Conservation (phyloP, 2,113 vertebrate species). For the Perca fluviatilis region DNA sequence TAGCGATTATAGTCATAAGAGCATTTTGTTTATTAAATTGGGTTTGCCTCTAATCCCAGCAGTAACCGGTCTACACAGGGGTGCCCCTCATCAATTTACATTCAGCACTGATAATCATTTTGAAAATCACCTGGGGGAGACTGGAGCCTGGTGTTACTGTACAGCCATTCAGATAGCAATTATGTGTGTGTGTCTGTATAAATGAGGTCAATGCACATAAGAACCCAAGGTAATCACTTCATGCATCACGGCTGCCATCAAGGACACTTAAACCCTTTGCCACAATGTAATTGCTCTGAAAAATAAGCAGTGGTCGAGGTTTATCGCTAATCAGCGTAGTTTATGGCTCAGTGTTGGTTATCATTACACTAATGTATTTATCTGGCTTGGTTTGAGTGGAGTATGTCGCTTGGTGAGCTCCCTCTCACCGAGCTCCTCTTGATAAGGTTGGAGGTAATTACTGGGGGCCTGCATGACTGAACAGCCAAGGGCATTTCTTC, state of each 20-base stretch:
- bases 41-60: constrained; percentile 41
- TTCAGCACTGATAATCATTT: constrained; percentile 70
- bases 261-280: constrained; percentile 71
- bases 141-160: constrained; percentile 52
- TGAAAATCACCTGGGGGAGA: constrained; percentile 67
- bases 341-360: constrained; percentile 70
- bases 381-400: constrained; percentile 61
- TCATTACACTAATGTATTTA: constrained; percentile 74
- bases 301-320: constrained; percentile 68
- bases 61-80: constrained; percentile 45
- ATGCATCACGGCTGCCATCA: constrained; percentile 74
- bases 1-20: constrained; percentile 20
- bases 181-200: constrained; percentile 73
- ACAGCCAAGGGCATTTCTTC: constrained; percentile 82
- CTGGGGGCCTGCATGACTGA: constrained; percentile 73
- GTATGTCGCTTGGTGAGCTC: constrained; percentile 60
- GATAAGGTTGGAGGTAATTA: constrained; percentile 84
- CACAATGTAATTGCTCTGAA: constrained; percentile 72
- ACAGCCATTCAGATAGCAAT: constrained; percentile 71
- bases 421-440: constrained; percentile 56
- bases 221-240: constrained; percentile 76
- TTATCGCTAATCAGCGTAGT: constrained; percentile 67
- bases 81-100: constrained; percentile 76
- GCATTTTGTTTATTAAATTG: constrained; percentile 59
- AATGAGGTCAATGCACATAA: constrained; percentile 79